Percentiles rank a stretch among this genome's conserved stretches.
phyloP scores from a whole-genome alignment of 2,797 vertebrate genomes.

The Lophotriccus pileatus region DNA sequence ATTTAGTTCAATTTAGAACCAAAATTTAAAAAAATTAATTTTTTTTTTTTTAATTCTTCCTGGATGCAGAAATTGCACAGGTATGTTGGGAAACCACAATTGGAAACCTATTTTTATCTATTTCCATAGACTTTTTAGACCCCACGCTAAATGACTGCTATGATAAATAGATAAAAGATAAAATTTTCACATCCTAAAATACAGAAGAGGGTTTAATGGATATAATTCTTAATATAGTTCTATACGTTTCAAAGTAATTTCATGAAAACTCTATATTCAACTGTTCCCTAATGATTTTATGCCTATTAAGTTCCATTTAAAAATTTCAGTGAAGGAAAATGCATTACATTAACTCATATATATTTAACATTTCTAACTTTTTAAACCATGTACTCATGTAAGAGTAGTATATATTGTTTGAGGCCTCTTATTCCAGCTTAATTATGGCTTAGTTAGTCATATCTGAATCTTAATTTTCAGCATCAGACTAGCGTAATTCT shows the following conservation, averaged over 20 bases:
- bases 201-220: not conserved
- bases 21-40: not conserved
- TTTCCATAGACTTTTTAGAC: not conserved
- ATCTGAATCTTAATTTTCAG: not conserved
- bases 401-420: not conserved
- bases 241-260: not conserved
- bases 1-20: not conserved
- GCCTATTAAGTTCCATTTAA: not conserved
- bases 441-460: not conserved
- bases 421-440: not conserved
- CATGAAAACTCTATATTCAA: not conserved
- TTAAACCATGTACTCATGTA: not conserved
- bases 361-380: not conserved
- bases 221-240: not conserved
- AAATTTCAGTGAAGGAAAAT: not conserved
- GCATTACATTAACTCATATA: not conserved
- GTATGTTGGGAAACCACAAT: fast-evolving
- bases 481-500: not conserved
- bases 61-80: not conserved
- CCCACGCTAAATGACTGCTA: not conserved
- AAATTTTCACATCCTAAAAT: not conserved
- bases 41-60: not conserved
- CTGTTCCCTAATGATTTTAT: not conserved
- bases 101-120: not conserved
- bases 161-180: not conserved